These are phyloP conservation scores for Shinisaurus crocodilurus DNA, from an alignment of 2,113 vertebrate species.

Conservation along the genomic window DNA sequence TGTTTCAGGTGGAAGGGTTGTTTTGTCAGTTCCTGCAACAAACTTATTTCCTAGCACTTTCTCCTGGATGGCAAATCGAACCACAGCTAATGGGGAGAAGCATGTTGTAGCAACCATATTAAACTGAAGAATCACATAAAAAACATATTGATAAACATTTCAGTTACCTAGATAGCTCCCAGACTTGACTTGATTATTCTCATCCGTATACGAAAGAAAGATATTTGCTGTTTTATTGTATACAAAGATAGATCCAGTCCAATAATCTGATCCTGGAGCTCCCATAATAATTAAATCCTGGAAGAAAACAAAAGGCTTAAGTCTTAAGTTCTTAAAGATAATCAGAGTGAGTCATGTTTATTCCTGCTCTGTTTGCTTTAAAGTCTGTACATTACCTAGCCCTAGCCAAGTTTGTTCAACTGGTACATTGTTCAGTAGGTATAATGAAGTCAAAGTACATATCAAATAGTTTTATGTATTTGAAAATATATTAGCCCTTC, in stretches of 20 bases:
- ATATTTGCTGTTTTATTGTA: conserved; percentile 82
- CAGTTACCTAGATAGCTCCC: conserved; percentile 93
- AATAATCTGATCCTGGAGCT: conserved; percentile 91
- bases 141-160: conserved; percentile 31
- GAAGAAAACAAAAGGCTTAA: conserved; percentile 56
- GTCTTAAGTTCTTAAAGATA: conserved; percentile 23
- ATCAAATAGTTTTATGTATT: conserved; percentile 19
- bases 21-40: neutral
- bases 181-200: conserved; percentile 80
- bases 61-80: neutral
- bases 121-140: neutral
- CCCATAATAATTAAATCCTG: conserved; percentile 96
- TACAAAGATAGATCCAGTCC: conserved; percentile 93
- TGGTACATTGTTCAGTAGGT: neutral
- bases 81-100: neutral
- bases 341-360: conserved; percentile 27
- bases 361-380: conserved; percentile 12
- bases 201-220: conserved; percentile 82
- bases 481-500: neutral
- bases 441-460: neutral
- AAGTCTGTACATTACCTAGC: conserved; percentile 14
- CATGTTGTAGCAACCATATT: neutral
- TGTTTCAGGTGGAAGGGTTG: neutral
- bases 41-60: neutral
- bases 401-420: conserved; percentile 8